Conservation (phyloP, 2,113 vertebrate species). For the Saguinus midas region DNA sequence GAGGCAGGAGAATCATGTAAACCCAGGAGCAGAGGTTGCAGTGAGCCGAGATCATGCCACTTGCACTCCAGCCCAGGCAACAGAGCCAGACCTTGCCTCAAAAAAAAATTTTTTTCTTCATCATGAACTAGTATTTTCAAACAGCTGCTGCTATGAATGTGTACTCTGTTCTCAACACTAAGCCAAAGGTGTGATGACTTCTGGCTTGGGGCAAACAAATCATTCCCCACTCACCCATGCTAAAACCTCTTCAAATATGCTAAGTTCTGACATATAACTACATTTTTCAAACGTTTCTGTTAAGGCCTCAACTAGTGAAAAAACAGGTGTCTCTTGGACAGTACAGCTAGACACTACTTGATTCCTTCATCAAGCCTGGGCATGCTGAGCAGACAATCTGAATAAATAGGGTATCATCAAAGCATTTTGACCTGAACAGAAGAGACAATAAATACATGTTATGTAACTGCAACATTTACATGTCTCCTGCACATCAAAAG, state of each 20-base stretch:
- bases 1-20: too few relatives aligned
- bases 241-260: not conserved
- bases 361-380: constrained; percentile 31
- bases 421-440: not conserved
- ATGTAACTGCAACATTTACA: not conserved
- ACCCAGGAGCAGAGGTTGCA: too few relatives aligned
- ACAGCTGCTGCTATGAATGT: not conserved
- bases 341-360: not conserved
- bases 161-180: not conserved
- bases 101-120: too few relatives aligned
- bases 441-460: not conserved
- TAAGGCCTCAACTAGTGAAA: not conserved
- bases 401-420: constrained; percentile 3
- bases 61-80: too few relatives aligned
- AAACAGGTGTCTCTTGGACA: not conserved
- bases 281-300: constrained; percentile 12
- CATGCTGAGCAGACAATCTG: not conserved
- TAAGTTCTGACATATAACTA: not conserved
- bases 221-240: not conserved
- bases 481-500: not conserved
- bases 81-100: too few relatives aligned
- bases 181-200: not conserved
- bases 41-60: too few relatives aligned
- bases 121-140: not conserved
- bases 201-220: not conserved